phyloP scores from a whole-genome alignment of 2,113 vertebrate genomes.

The Sturnus vulgaris region DNA sequence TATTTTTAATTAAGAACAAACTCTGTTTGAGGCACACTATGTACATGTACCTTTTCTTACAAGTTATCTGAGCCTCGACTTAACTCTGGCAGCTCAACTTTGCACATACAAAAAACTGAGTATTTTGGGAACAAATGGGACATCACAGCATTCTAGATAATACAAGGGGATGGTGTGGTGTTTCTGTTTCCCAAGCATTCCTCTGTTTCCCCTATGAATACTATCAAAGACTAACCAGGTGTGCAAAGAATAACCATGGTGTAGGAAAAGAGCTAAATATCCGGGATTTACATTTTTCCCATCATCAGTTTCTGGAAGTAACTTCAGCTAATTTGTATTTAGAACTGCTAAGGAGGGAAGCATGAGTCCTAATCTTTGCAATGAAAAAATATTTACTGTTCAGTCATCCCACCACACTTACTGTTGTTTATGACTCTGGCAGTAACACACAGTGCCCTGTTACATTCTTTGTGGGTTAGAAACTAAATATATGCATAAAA shows the following conservation, averaged over 20 bases:
- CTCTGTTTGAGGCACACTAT: not conserved
- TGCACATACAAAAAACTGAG: not conserved
- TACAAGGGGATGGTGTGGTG: rapidly evolving
- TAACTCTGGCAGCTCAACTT: not conserved
- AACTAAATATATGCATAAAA: not conserved
- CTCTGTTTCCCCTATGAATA: not conserved
- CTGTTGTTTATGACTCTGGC: not conserved
- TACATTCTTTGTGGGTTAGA: not conserved
- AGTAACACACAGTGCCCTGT: not conserved
- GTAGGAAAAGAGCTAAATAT: not conserved
- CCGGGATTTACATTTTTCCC: not conserved
- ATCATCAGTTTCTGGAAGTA: not conserved
- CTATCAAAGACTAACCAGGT: not conserved
- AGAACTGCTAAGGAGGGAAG: not conserved
- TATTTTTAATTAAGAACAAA: slow-evolving; percentile 9
- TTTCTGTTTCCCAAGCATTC: not conserved
- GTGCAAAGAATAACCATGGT: not conserved
- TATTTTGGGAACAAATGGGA: not conserved
- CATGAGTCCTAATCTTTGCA: not conserved
- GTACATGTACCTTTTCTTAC: not conserved
- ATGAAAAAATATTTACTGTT: not conserved
- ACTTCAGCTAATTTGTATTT: not conserved
- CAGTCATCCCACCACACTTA: not conserved
- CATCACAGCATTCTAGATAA: not conserved
- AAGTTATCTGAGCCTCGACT: not conserved